A percentile compares a stretch with the other conserved stretches of the same genome.
These are phyloP conservation scores for Acinonyx jubatus DNA, from an alignment of 2,113 vertebrate species.

Conservation along the genomic window DNA sequence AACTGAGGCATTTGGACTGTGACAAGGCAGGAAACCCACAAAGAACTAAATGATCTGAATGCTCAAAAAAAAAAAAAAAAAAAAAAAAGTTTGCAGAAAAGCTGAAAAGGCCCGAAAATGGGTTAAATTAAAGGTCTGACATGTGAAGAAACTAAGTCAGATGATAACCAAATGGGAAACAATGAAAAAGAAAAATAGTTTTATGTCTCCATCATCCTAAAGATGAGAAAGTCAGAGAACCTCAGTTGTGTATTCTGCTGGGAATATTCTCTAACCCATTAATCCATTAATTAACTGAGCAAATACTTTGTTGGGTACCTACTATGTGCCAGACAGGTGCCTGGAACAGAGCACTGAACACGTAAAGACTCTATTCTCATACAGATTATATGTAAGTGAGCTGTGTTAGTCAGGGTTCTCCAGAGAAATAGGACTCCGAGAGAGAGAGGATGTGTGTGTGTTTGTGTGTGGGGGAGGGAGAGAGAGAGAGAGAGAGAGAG, in stretches of 20 bases:
- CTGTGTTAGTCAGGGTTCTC: background rate
- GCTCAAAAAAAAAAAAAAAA: background rate
- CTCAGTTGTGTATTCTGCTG: background rate
- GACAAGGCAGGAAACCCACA: constrained; percentile 33
- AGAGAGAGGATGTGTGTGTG: too few species aligned
- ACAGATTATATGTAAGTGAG: background rate
- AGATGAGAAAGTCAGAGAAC: background rate
- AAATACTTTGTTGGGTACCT: background rate
- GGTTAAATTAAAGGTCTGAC: background rate
- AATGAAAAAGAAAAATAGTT: background rate
- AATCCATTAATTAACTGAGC: background rate
- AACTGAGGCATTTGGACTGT: background rate
- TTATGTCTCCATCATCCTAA: background rate
- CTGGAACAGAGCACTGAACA: background rate
- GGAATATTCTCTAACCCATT: background rate
- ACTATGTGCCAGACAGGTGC: background rate
- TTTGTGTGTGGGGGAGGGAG: background rate
- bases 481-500: background rate
- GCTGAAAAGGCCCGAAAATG: background rate
- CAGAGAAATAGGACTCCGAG: background rate
- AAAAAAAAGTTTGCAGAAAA: background rate
- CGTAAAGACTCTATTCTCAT: background rate
- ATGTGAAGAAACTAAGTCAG: background rate
- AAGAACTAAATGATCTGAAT: background rate
- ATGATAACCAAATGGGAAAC: background rate